A percentile compares a stretch with the other conserved stretches of the same genome.
Conservation (phyloP, 1,140 invertebrate genomes). For the Drosophila seguyi region DNA sequence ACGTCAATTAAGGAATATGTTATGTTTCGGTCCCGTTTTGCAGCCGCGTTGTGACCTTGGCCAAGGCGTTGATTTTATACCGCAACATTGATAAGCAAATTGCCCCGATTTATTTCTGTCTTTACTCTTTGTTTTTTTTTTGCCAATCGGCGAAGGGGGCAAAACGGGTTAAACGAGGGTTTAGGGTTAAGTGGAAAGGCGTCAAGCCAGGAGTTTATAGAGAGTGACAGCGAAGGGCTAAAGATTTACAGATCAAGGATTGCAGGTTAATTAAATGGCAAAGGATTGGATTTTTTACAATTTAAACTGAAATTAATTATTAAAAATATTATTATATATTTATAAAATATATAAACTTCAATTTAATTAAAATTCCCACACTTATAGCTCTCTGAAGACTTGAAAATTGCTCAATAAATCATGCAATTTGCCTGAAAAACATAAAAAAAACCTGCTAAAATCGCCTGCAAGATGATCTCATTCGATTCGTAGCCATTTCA, state of each 20-base stretch:
- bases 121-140: neutral
- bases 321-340: neutral
- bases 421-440: slow-evolving; percentile 4
- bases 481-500: neutral
- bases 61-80: slow-evolving; percentile 34
- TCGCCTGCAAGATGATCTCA: slow-evolving; percentile 21
- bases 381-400: too few relatives aligned
- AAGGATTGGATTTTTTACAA: neutral
- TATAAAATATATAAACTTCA: neutral
- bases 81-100: slow-evolving; percentile 49
- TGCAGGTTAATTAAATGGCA: neutral
- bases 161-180: slow-evolving; percentile 40
- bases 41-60: slow-evolving; percentile 28
- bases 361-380: neutral
- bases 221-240: slow-evolving; percentile 23
- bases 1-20: slow-evolving; percentile 59
- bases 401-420: slow-evolving; percentile 7
- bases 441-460: slow-evolving; percentile 1
- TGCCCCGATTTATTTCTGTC: slow-evolving; percentile 3
- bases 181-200: slow-evolving; percentile 43
- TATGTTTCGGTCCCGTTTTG: slow-evolving; percentile 40
- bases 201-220: neutral
- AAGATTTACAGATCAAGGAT: neutral
- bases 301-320: neutral
- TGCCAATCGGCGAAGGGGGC: neutral